Conservation (phyloP, 1,140 invertebrate genomes). For the Colletes latitarsis region DNA sequence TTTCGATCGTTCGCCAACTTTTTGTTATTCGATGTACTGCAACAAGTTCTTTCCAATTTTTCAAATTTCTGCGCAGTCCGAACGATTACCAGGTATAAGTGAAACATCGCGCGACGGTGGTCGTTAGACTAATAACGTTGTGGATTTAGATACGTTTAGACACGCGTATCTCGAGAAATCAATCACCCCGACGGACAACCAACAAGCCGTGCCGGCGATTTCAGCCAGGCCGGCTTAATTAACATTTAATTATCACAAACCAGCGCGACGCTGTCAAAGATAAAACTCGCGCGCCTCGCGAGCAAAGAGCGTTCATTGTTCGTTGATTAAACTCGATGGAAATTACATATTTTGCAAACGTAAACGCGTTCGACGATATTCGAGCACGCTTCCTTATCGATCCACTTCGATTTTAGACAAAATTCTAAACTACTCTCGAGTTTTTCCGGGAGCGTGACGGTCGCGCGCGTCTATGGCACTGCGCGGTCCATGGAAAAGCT, state of each 20-base stretch:
- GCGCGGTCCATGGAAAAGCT: not conserved
- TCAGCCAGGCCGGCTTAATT: slow-evolving; percentile 13
- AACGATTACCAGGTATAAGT: not conserved
- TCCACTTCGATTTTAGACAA: no score
- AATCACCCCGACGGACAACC: slow-evolving; percentile 13
- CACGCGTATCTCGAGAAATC: slow-evolving; percentile 9
- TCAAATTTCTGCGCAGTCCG: no score
- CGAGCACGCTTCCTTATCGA: no score
- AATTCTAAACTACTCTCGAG: no score
- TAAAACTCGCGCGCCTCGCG: not conserved
- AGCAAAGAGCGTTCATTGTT: not conserved
- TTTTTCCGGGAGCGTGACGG: not conserved
- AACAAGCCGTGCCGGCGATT: not conserved
- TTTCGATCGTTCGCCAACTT: no score
- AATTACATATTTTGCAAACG: not conserved
- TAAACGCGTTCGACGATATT: no score
- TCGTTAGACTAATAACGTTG: slow-evolving; percentile 21
- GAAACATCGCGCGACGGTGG: not conserved
- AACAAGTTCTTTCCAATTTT: no score
- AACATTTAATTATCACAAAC: slow-evolving; percentile 22
- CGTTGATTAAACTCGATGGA: not conserved
- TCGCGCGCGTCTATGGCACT: no score
- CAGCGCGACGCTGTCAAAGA: not conserved
- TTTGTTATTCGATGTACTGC: no score
- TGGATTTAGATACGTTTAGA: not conserved